Evolutionary conservation across 1,140 invertebrate species (phyloP).

Genomic region (Mamestra configurata): DNA sequence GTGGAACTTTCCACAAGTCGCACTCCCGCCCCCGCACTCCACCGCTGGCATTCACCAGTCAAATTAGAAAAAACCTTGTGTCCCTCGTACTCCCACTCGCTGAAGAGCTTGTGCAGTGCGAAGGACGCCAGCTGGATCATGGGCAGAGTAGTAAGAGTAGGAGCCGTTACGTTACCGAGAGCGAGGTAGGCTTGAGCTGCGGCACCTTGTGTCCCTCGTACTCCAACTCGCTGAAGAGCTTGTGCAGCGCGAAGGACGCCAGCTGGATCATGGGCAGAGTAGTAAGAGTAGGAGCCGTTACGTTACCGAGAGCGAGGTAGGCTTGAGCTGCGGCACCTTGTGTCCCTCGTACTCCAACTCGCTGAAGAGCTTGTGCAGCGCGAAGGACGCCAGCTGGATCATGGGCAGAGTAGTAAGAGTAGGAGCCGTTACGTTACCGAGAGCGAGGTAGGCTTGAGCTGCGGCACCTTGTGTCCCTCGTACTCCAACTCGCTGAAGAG

Average conservation of each 20-base stretch:
- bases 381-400: constrained; percentile 93
- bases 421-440: too few relatives aligned
- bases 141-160: too few relatives aligned
- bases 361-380: constrained; percentile 92
- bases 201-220: constrained; percentile 91
- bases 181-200: constrained; percentile 82
- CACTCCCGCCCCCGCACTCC: too few relatives aligned
- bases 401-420: constrained; percentile 92
- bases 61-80: too few relatives aligned
- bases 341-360: constrained; percentile 93
- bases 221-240: constrained; percentile 93
- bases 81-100: constrained; percentile 92
- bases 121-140: constrained; percentile 93
- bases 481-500: constrained; percentile 93
- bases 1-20: too few relatives aligned
- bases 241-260: constrained; percentile 92
- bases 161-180: too few relatives aligned
- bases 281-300: too few relatives aligned
- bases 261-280: constrained; percentile 92
- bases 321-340: constrained; percentile 89
- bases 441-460: constrained; percentile 81
- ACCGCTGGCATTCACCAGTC: too few relatives aligned
- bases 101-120: constrained; percentile 92
- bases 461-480: constrained; percentile 91
- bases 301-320: constrained; percentile 65